Evolutionary conservation across 1,140 invertebrate genomes (phyloP), one percentile per base, ranked within the genome.

Genomic region (Hyles vespertilio): DNA sequence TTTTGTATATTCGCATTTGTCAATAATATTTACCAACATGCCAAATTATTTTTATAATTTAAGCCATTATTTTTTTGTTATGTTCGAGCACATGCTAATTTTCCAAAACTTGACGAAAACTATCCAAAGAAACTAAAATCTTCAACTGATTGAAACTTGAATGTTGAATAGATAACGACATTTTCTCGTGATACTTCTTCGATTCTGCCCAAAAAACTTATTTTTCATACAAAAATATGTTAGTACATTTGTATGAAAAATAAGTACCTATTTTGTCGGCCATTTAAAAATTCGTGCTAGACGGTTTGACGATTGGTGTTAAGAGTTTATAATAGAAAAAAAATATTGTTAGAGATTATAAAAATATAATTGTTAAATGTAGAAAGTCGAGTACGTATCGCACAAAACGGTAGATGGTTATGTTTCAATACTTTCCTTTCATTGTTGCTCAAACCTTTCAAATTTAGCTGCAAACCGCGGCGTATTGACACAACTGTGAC

Each of bases 321-420:
- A 61, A 67, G 69, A 70, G 72, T 75, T 81, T 72, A 76, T 63
- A 69, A 61, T 75, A 74, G 76, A 65, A 74, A 70, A 69, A 70
- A 77, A 61, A 61, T 55, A 75, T 75, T 77, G 78, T 77, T 81
- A 78, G 77, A 74, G 45, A 69, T 72, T 69, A 58, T 74, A 67
- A 68, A 56, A 67, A 67, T 66, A 72, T 66, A 67, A 81, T 77
- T 81, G 77, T 81, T 79, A 79, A 75, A 75, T 51, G 40, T 65
- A 47, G 67, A 76, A 67, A 63, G 74, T 76, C 75, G 77, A 66
- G 70, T 72, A 72, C 70, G 62, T 61, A 65, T 79, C 79, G 79
- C 79, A 81, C 79, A 79, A 81, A 58, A 55, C 51, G 58, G 72
- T 75, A 75, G 66, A 56, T 5, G 32, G 7, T 55, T 45, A 9